Base-by-base conservation (phyloP, 2,888 invertebrate species). In the Tiliacea aurago region DNA sequence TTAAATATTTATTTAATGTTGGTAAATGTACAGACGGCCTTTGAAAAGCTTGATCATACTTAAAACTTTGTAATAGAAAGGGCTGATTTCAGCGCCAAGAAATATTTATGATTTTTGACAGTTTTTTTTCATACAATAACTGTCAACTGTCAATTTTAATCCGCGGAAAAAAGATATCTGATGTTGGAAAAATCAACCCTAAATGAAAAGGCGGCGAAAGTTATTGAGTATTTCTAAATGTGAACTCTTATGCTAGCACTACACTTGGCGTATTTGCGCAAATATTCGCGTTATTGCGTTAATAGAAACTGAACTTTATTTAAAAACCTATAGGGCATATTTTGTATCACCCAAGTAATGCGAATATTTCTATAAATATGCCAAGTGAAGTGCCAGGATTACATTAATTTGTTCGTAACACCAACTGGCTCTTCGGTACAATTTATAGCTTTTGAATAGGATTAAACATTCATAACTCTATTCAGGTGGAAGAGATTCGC, bases 391-490 rank as follows among this genome's bases (percentile, higher is more conserved):
- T 28, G 28, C 28, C 28, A 28, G 28, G 28, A 20, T 58, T 58
- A 62, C 11, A 18, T 28, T 62, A 13, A 45, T 62, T 62, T 23
- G 11, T 28, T 10, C 23, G 4, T 13, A 28, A 28, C 45, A 47
- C 20, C 0, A 47, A 33, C 33, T 28, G n/a, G 9, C n/a, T 64
- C n/a, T 33, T 33, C 33, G 0, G 10, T 18, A 37, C 15, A n/a
- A n/a, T 49, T 64, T 49, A 49, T 33, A n/a, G 15, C 20, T n/a
- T 33, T 33, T n/a, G 15, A 49, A 64, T n/a, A n/a, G 4, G n/a
- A 47, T 70, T 49, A 61, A 58, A 51, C 15, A 62, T 76, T 69
- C 23, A 63, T n/a, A 59, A 45, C n/a, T 75, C 37, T 53, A 45
- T 58, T 53, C n/a, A 41, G 33, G 23, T 55, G 53, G 2, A 47